Base-by-base conservation (phyloP, 2,113 vertebrate genomes). In the Ctenomys sociabilis region DNA sequence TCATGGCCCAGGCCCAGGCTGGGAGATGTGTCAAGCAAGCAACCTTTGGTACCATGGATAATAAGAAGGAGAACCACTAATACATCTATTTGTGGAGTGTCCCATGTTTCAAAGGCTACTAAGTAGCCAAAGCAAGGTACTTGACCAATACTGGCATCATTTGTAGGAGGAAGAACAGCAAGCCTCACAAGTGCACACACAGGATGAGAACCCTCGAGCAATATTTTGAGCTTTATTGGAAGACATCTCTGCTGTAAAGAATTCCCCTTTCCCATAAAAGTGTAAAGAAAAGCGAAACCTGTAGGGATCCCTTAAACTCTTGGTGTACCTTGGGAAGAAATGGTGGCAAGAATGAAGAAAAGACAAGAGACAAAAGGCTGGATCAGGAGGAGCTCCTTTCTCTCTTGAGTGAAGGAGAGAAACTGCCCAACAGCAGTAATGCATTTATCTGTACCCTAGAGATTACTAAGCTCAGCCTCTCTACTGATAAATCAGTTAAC, bases 211-310 rank as follows among this genome's bases (percentile, higher is more conserved):
- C 35, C 66, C 68, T 86, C 16, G 35, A 37, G 61, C n/a, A 22
- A 35, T 95, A 59, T 40, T 93, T 81, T 75, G 70, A 91, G 86
- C 89, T 86, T 90, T 91, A 63, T 91, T 70, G 81, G 89, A 93
- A 96, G 75, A 93, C 61, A 9, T 8, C 57, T 72, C 49, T 16
- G 1, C 75, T 68, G 84, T 78, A 94, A 40, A 94, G 63, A 81
- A 70, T 83, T 75, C 22, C 54, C 70, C 77, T 54, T 75, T 81
- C 84, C 77, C 86, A 12, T 49, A 6, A 73, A 94, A 86, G 54
- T 64, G 49, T 77, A 40, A 94, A 93, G 83, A 96, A 87, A 95
- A 96, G 57, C 92, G 63, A 61, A 66, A 91, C 22, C 73, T 57
- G 16, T 57, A 57, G 54, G 54, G 16, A 57, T 57, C 54, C 16